Conservation (phyloP, 92 coral and sea anemone species). For the Zoanthus sociatus region DNA sequence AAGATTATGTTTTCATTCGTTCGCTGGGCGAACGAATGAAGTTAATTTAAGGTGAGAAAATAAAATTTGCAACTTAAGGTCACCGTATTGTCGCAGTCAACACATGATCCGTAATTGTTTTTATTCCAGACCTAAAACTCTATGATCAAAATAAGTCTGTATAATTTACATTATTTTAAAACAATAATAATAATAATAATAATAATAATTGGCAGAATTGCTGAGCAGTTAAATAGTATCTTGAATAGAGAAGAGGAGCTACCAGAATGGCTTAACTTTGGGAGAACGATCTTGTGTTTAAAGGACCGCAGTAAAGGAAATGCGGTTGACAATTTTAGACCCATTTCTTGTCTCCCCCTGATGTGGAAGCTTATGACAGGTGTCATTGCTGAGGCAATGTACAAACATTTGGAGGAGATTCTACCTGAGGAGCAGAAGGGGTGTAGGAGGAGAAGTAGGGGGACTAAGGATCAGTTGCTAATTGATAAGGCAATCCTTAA, state of each 20-base stretch:
- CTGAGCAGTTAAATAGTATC: neutral
- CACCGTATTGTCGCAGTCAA: too few relatives aligned
- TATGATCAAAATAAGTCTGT: too few relatives aligned
- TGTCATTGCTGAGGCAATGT: neutral
- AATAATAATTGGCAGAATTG: neutral
- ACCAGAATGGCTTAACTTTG: neutral
- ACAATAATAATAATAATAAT: too few relatives aligned
- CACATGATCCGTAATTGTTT: too few relatives aligned
- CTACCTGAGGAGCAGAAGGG: neutral
- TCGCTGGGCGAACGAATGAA: too few relatives aligned
- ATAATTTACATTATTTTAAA: too few relatives aligned
- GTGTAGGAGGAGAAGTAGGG: conserved; percentile 10
- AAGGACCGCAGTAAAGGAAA: neutral
- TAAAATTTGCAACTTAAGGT: too few relatives aligned
- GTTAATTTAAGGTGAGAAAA: too few relatives aligned
- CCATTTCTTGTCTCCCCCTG: neutral
- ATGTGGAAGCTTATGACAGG: neutral
- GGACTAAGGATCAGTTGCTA: conserved; percentile 17
- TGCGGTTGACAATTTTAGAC: neutral
- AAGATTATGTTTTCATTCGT: too few relatives aligned
- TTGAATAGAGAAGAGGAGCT: neutral
- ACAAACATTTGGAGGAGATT: neutral
- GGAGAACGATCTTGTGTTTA: neutral
- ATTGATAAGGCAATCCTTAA: conserved; percentile 39
- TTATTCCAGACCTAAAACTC: too few relatives aligned